These are phyloP conservation scores for Formica selysi DNA, from an alignment of 1,140 invertebrate species.

Conservation along the genomic window DNA sequence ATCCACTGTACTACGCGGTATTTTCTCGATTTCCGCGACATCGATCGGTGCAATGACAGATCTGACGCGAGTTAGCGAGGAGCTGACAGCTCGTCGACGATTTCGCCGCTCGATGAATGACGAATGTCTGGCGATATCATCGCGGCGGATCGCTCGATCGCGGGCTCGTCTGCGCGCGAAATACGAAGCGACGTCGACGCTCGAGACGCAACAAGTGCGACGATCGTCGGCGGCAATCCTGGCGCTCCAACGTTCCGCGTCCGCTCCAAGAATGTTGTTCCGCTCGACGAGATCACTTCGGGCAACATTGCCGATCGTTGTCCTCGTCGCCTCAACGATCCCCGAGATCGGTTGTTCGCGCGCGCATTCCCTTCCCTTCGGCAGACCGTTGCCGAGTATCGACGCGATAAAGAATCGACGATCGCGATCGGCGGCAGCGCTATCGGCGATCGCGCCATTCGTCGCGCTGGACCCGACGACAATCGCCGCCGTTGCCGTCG, in stretches of 20 bases:
- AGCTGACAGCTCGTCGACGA: neutral
- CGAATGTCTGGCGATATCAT: neutral
- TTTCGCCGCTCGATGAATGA: neutral
- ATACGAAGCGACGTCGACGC: slow-evolving; percentile 9
- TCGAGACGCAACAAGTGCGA: slow-evolving; percentile 41
- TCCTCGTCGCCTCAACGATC: slow-evolving; percentile 2
- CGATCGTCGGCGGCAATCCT: slow-evolving; percentile 13
- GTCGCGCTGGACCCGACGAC: slow-evolving; percentile 20
- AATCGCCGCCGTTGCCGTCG: slow-evolving; percentile 11
- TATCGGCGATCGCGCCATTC: slow-evolving; percentile 35
- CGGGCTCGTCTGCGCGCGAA: slow-evolving; percentile 12
- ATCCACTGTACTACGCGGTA: neutral
- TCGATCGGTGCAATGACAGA: neutral
- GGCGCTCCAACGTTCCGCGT: neutral
- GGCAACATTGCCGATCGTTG: neutral
- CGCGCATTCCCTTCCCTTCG: neutral
- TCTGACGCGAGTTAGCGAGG: neutral
- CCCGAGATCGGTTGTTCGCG: neutral
- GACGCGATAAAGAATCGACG: neutral
- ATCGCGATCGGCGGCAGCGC: slow-evolving; percentile 40
- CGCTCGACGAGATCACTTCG: neutral
- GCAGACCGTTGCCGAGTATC: neutral
- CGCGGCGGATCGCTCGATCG: neutral
- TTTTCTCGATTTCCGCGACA: neutral
- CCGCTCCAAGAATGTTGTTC: neutral